Conservation (phyloP, 2,113 vertebrate genomes). For the Lophura nycthemera region DNA sequence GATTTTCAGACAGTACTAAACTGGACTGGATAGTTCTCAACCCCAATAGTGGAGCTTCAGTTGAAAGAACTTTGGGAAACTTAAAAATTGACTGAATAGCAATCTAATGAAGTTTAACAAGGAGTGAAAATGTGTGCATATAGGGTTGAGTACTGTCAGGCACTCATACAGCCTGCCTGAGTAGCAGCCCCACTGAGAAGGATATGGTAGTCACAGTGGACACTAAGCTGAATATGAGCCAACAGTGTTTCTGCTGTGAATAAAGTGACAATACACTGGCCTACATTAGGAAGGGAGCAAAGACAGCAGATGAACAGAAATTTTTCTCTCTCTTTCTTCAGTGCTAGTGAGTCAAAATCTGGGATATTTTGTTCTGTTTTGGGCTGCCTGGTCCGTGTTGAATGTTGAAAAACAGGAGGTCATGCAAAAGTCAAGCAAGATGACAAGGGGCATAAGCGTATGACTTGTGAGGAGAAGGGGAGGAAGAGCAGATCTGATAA, state of each 20-base stretch:
- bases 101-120: neutral
- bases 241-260: neutral
- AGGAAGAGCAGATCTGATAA: neutral
- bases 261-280: neutral
- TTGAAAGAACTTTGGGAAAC: neutral
- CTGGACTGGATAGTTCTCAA: neutral
- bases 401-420: neutral
- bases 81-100: neutral
- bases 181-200: neutral
- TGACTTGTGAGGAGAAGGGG: neutral
- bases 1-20: neutral
- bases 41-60: neutral
- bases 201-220: neutral
- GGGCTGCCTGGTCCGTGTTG: neutral
- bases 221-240: neutral
- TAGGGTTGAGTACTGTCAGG: neutral
- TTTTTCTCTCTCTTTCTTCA: neutral
- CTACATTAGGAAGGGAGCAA: neutral
- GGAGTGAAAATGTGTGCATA: neutral
- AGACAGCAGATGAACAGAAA: neutral
- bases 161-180: neutral
- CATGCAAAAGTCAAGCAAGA: neutral
- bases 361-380: neutral
- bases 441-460: neutral
- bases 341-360: neutral